Base-by-base conservation (phyloP, 2,888 invertebrate genomes). In the Zaprionus bogoriensis region DNA sequence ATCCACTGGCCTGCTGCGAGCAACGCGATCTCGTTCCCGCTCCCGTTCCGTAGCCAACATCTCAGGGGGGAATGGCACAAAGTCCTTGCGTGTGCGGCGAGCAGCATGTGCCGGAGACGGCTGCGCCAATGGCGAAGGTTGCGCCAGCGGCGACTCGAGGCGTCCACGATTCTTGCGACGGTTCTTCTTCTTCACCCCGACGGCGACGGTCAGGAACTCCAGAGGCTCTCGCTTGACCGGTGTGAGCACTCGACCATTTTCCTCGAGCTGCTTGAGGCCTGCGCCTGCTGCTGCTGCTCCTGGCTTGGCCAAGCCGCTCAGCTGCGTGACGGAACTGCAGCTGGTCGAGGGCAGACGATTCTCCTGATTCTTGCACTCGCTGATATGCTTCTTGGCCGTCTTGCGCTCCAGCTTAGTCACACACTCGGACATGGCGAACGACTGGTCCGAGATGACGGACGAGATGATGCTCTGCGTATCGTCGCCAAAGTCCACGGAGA, bases 391-490 rank as follows among this genome's bases (percentile, higher is more conserved):
- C 60, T 91, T 89, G 42, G 88, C 84, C 71, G 89, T 79, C 80
- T 92, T 93, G 79, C 93, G 93, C 68, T 94, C 92, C 30, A 93
- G 92, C 45, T 92, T 88, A 77, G 93, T 92, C 19, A 94, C 93
- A 25, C 94, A 92, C 85, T 95, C 95, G 73, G 93, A 93, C 90
- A 94, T 93, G 87, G 94, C 93, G 89, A 94, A 92, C 54, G 95
- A 95, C 83, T 94, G 92, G 91, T 94, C 94, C 48, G 96, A 95
- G 90, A 95, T 93, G 10, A 93, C 94, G 27, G 95, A 95, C 12
- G 96, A 96, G 72, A 95, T 92, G 38, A 96, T 92, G 90, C 95
- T 95, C 77, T 95, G 95, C 14, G 94, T 93, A 83, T 96, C 96
- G 47, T 91, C 91, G 48, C 78, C 89, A 53, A 90, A 91, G 80